Conservation (phyloP, 2,888 invertebrate genomes). For the Diaphora mendica region DNA sequence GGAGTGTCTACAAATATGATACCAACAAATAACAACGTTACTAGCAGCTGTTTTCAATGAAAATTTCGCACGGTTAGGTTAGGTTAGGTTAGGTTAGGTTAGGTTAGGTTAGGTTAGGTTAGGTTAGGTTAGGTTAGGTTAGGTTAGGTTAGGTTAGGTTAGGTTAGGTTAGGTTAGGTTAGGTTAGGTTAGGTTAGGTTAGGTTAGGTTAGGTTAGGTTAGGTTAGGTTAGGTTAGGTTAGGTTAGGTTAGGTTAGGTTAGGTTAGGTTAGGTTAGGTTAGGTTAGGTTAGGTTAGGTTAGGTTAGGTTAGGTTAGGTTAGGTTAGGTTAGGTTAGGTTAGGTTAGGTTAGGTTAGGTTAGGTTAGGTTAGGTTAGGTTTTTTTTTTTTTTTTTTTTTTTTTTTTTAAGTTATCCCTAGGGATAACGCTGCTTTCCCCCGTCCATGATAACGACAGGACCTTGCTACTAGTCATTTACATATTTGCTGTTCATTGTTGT, state of each 20-base stretch:
- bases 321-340: constrained; percentile 39
- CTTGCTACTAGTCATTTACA: no score
- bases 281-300: constrained; percentile 28
- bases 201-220: constrained; percentile 18
- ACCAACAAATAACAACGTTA: no score
- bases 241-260: constrained; percentile 26
- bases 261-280: constrained; percentile 29
- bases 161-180: constrained; percentile 14
- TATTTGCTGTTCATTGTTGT: no score
- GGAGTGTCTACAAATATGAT: no score
- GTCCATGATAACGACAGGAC: no score
- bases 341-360: constrained; percentile 40
- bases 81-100: constrained; percentile 1
- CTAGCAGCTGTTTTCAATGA: no score
- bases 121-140: constrained; percentile 20
- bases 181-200: constrained; percentile 15
- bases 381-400: no score
- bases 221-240: constrained; percentile 19
- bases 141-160: constrained; percentile 21
- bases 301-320: constrained; percentile 39
- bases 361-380: constrained; percentile 41
- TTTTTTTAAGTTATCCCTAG: no score
- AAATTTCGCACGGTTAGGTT: no score
- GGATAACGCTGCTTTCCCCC: no score
- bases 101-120: constrained; percentile 20